Conservation (phyloP, 2,888 invertebrate species). For the Heterodera filipjevi region DNA sequence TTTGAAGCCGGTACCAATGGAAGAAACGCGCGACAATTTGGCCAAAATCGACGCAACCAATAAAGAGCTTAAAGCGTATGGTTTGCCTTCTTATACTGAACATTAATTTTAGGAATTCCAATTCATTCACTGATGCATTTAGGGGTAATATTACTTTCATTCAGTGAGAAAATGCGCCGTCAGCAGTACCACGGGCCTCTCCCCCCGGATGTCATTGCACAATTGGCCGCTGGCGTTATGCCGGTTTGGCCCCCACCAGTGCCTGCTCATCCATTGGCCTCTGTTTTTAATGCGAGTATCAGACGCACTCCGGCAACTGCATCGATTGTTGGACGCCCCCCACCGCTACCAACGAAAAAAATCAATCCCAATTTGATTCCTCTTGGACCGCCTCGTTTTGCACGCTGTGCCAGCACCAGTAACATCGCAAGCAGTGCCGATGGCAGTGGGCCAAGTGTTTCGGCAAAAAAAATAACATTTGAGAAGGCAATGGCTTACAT, state of each 20-base stretch:
- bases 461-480: not conserved
- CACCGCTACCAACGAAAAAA: not conserved
- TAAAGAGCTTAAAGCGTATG: not conserved
- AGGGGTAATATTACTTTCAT: not conserved
- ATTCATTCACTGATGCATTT: too few species aligned
- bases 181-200: not conserved
- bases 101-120: too few species aligned
- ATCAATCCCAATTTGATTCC: constrained; percentile 5
- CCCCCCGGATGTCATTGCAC: not conserved
- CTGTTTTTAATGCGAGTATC: not conserved
- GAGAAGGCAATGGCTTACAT: not conserved
- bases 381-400: not conserved
- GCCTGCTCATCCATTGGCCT: not conserved
- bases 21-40: not conserved
- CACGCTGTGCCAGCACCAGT: not conserved
- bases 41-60: constrained; percentile 8
- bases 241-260: not conserved
- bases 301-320: not conserved
- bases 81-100: too few species aligned
- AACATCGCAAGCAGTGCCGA: not conserved
- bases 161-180: not conserved
- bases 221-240: not conserved
- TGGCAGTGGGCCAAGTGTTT: not conserved
- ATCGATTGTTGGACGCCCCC: not conserved
- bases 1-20: not conserved